Base-by-base conservation (phyloP, 2,113 vertebrate species). In the Clupea harengus region DNA sequence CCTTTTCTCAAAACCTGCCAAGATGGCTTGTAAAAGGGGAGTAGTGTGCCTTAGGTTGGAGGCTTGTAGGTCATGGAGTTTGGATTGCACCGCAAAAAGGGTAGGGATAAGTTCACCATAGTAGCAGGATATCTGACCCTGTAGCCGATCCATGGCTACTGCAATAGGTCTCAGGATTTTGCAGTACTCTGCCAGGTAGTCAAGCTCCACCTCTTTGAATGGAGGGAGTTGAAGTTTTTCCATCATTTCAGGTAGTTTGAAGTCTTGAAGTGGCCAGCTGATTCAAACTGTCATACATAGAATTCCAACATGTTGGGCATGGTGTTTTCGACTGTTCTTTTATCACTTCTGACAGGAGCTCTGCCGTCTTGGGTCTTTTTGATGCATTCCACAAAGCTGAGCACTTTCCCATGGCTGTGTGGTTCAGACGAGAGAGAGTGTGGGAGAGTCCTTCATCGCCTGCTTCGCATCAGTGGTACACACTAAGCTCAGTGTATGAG, bases 11-110 rank as follows among this genome's bases (percentile, higher is more conserved):
- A 39, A 39, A 39, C 39, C 39, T 39, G 25, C 83, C 46, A 84
- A 46, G 45, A 4, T 87, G 75, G 75, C 83, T 87, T 87, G 86
- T 50, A 84, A 84, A 50, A 82, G 49, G 44, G 50, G 78, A 45
- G 86, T 84, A 49, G 20, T 46, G 54, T 82, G 39, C 13, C 86
- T 5, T 44, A 84, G 54, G 86, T 87, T 87, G 18, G 49, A 84
- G 52, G 83, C 78, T 84, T 85, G 54, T 28, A 85, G 32, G 83
- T 72, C 86, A 11, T 75, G 83, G 17, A 87, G 78, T 85, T 85
- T 85, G n/a, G 57, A 25, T 28, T 82, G 78, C 9, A 85, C 80
- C 54, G 83, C 83, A 87, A 87, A 82, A 20, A 72, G 86, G 9
- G 46, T 47, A 7, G 46, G 83, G 11, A 72, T 20, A 20, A 64